phyloP scores from a whole-genome alignment of 2,797 vertebrate genomes.

The Natrix natrix region DNA sequence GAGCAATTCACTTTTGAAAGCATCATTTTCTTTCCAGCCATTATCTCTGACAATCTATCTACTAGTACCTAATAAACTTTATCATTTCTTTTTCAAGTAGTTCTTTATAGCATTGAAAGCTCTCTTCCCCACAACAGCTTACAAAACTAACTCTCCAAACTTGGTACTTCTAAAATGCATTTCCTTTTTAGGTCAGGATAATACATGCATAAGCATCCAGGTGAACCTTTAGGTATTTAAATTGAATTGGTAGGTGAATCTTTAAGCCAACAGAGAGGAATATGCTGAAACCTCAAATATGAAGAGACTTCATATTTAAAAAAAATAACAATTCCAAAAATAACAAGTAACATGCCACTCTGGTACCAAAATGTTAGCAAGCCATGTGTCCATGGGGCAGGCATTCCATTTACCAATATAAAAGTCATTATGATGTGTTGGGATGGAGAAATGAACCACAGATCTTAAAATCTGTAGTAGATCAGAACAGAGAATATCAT shows the following conservation, averaged over 20 bases:
- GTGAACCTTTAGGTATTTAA: background rate
- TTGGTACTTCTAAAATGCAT: slow-evolving; percentile 14
- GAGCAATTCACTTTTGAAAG: slow-evolving; percentile 53
- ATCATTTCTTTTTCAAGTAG: slow-evolving; percentile 27
- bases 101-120: slow-evolving; percentile 36
- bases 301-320: background rate
- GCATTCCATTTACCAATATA: background rate
- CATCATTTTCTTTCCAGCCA: slow-evolving; percentile 32
- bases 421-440: background rate
- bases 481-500: background rate
- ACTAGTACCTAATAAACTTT: slow-evolving; percentile 47
- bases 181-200: slow-evolving; percentile 25
- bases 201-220: slow-evolving; percentile 18
- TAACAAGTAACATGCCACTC: background rate
- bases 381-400: background rate
- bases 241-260: background rate
- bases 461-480: background rate
- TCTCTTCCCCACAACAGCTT: slow-evolving; percentile 38
- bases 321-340: background rate
- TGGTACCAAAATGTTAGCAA: background rate
- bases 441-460: background rate
- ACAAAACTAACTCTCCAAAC: slow-evolving; percentile 34
- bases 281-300: background rate
- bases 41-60: slow-evolving; percentile 46
- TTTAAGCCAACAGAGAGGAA: background rate